Percentiles rank a stretch among this genome's conserved stretches.
Evolutionary conservation across 2,113 vertebrate species (phyloP).

Genomic region (Thalassoma bifasciatum): DNA sequence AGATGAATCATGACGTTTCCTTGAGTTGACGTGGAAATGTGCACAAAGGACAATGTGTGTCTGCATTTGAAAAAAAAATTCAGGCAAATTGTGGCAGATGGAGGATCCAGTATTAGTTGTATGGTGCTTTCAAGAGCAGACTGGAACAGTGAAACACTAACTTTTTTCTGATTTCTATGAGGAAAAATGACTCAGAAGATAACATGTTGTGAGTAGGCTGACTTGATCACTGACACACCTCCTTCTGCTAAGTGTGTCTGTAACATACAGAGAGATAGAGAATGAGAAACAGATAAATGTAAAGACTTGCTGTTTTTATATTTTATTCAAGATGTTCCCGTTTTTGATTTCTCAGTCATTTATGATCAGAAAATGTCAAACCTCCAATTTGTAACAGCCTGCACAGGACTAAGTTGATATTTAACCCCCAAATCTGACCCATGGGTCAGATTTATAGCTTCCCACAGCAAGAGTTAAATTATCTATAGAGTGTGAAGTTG

Average conservation of each 20-base stretch:
- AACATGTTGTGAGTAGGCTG: conserved; percentile 43
- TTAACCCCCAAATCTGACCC: too few relatives aligned
- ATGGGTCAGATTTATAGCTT: neutral
- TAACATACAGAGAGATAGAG: neutral
- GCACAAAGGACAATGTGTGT: conserved; percentile 15
- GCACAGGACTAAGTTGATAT: neutral
- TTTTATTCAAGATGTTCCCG: neutral
- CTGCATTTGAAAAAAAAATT: neutral
- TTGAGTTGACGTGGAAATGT: conserved; percentile 22
- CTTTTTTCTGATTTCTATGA: conserved; percentile 1
- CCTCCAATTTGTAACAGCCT: neutral
- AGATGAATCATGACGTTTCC: conserved; percentile 50
- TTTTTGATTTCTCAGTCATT: neutral
- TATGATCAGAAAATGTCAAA: neutral
- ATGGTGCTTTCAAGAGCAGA: conserved; percentile 19
- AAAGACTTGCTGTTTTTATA: neutral
- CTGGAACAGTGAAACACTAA: neutral
- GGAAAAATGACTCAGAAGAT: conserved; percentile 25
- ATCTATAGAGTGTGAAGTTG: neutral
- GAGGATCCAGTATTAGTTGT: neutral
- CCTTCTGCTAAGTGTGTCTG: conserved; percentile 22
- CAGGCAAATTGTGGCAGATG: neutral
- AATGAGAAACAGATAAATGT: neutral
- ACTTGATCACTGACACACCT: conserved; percentile 28
- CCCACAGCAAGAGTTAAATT: neutral